These are phyloP conservation scores for Archips crataeganus DNA, from an alignment of 2,888 invertebrate genomes.

Conservation along the genomic window DNA sequence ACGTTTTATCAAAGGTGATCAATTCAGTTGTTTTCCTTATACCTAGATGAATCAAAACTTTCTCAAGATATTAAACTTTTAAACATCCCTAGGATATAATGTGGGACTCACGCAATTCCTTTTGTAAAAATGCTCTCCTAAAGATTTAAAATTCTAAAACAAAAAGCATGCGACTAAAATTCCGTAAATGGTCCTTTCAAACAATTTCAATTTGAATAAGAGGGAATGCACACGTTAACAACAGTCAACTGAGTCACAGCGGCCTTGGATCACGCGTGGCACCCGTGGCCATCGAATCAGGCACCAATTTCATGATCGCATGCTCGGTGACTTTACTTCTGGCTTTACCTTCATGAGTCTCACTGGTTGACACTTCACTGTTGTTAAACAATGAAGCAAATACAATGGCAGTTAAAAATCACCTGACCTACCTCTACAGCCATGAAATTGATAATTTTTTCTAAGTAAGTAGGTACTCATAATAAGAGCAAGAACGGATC, in stretches of 20 bases:
- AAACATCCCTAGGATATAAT: background rate
- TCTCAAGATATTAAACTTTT: background rate
- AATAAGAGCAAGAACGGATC: background rate
- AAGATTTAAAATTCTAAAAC: background rate
- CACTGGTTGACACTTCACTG: background rate
- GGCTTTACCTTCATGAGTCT: slow-evolving; percentile 13
- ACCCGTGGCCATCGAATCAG: slow-evolving; percentile 23
- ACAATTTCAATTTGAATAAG: slow-evolving; percentile 7
- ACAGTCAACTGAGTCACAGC: slow-evolving; percentile 14
- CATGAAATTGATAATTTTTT: background rate
- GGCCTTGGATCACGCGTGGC: slow-evolving; percentile 22
- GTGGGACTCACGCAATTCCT: too few relatives aligned
- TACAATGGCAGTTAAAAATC: background rate
- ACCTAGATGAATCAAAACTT: background rate
- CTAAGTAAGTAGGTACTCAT: background rate
- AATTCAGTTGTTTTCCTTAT: background rate
- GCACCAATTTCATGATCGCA: slow-evolving; percentile 24
- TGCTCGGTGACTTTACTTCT: background rate
- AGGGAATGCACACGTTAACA: slow-evolving; percentile 10
- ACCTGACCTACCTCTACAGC: background rate
- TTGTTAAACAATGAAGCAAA: slow-evolving; percentile 5
- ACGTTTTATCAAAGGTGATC: background rate
- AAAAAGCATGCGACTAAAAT: background rate
- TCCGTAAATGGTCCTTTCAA: background rate
- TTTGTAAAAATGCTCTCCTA: background rate